Percentiles rank a stretch among this genome's conserved stretches.
Evolutionary conservation across 92 coral and sea anemone genomes (phyloP).

Genomic region (Metridium senile): DNA sequence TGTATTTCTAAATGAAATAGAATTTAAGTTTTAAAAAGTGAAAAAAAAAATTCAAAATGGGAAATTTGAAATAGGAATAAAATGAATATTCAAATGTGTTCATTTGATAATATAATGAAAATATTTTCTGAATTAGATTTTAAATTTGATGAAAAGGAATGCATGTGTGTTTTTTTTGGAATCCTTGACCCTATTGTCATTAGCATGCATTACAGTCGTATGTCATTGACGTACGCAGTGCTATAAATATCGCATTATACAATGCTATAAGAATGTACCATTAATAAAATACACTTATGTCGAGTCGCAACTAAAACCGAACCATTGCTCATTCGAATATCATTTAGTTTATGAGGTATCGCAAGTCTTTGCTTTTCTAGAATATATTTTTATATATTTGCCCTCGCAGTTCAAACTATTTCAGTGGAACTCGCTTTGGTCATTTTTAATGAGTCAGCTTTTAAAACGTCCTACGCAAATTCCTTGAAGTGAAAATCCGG

Average conservation of each 20-base stretch:
- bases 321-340: neutral
- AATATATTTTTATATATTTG: no score
- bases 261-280: neutral
- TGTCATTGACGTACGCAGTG: neutral
- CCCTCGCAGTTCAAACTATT: no score
- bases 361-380: neutral
- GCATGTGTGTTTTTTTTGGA: neutral
- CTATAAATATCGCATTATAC: neutral
- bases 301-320: neutral
- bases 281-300: neutral
- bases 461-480: neutral
- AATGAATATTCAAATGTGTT: no score
- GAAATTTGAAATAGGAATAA: no score
- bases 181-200: neutral
- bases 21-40: no score
- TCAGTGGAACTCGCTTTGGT: neutral
- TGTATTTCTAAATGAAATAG: no score
- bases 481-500: neutral
- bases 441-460: neutral
- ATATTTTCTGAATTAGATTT: neutral
- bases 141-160: neutral
- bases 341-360: neutral
- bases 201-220: neutral
- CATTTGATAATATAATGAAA: no score
- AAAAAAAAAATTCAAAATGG: no score